Evolutionary conservation across 2,113 vertebrate genomes (phyloP).

Genomic region (Tetrao urogallus): DNA sequence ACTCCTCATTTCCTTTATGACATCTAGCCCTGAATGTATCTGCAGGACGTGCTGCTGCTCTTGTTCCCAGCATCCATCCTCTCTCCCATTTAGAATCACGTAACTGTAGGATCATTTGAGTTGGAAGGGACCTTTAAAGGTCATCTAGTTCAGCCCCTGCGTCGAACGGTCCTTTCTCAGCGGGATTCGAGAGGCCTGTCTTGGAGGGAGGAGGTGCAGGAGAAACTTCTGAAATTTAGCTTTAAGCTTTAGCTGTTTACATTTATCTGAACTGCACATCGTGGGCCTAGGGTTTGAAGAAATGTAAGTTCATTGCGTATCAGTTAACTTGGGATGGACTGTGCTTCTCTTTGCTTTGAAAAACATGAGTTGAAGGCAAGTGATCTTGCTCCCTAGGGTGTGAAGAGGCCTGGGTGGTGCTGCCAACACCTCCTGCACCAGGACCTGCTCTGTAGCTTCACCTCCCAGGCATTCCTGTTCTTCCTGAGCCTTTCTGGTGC

Average conservation of each 20-base stretch:
- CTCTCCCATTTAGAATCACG: not conserved
- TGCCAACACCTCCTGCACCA: not conserved
- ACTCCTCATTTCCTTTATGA: conserved; percentile 49
- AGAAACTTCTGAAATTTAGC: not conserved
- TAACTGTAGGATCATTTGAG: too few species aligned
- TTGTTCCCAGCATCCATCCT: not conserved
- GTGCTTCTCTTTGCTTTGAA: not conserved
- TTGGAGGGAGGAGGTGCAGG: not conserved
- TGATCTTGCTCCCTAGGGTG: not conserved
- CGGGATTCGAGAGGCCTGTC: not conserved
- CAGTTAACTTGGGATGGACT: not conserved
- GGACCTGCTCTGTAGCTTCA: not conserved
- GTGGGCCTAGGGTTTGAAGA: not conserved
- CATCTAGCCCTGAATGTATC: not conserved
- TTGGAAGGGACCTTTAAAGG: too few species aligned
- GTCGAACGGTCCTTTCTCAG: not conserved
- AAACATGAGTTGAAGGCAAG: not conserved
- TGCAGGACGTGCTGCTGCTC: not conserved
- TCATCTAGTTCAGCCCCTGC: too few species aligned
- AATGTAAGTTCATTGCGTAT: not conserved
- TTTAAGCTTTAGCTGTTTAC: not conserved
- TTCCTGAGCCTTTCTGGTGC: not conserved
- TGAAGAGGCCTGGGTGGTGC: not conserved
- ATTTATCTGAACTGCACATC: not conserved
- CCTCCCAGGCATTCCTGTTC: not conserved